A percentile compares a stretch with the other conserved stretches of the same genome.
These are phyloP conservation scores for Pelecanoides urinatrix DNA, from an alignment of 2,113 vertebrate genomes.

Conservation along the genomic window DNA sequence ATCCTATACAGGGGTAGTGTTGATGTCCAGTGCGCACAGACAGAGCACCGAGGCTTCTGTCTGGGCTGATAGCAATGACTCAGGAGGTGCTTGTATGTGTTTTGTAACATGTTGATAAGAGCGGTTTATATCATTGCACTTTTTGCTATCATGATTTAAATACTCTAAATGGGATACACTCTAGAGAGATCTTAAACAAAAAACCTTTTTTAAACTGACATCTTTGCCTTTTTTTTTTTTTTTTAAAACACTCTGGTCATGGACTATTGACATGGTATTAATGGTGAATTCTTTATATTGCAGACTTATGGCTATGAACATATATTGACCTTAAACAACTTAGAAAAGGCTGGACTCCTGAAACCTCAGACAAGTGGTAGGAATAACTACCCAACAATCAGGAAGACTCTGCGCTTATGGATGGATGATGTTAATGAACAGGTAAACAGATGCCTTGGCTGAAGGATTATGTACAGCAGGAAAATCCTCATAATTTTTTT, in stretches of 20 bases:
- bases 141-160: not conserved
- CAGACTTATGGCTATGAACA: conserved; percentile 97
- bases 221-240: not conserved
- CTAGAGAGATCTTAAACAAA: not conserved
- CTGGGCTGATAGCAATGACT: not conserved
- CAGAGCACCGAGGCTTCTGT: not conserved
- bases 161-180: not conserved
- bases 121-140: not conserved
- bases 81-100: not conserved
- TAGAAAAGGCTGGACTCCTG: conserved; percentile 92
- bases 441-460: conserved; percentile 38
- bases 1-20: not conserved
- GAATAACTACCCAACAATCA: conserved; percentile 94
- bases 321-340: conserved; percentile 89
- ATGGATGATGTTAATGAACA: conserved; percentile 98
- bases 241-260: not conserved
- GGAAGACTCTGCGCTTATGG: conserved; percentile 95
- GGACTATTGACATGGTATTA: not conserved
- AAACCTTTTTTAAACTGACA: not conserved
- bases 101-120: not conserved
- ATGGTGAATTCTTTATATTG: not conserved
- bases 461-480: not conserved
- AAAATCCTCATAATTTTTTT: accelerated
- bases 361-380: conserved; percentile 83
- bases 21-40: not conserved